Evolutionary conservation across 2,797 vertebrate species (phyloP).

Genomic region (Pitangus sulphuratus): DNA sequence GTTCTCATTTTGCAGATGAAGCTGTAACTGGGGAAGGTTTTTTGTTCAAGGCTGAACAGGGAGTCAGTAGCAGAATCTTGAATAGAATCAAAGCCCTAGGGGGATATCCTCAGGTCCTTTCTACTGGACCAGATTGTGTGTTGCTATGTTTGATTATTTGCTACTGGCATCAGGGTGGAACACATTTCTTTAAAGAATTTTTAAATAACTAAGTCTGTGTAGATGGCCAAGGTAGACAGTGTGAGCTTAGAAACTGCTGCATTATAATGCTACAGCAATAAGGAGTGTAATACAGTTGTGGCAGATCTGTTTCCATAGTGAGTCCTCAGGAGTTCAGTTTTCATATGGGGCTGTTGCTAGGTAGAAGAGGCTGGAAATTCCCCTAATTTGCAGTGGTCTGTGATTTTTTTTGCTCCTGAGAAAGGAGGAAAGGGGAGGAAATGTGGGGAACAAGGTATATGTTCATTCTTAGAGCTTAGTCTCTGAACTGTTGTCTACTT

Average conservation of each 20-base stretch:
- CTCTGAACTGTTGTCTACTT: not conserved
- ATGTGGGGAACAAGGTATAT: fast-evolving
- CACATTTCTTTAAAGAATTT: not conserved
- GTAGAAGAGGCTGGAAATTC: slow-evolving; percentile 6
- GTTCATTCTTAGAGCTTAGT: not conserved
- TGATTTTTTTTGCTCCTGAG: not conserved
- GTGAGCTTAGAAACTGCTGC: not conserved
- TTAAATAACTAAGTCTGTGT: not conserved
- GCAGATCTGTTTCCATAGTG: slow-evolving; percentile 33
- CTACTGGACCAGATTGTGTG: not conserved
- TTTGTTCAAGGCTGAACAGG: not conserved
- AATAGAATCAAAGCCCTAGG: not conserved
- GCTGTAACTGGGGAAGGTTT: not conserved
- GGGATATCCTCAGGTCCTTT: not conserved
- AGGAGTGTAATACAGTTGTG: not conserved
- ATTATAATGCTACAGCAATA: not conserved
- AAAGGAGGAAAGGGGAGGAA: not conserved
- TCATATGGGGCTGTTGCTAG: not conserved
- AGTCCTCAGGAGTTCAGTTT: not conserved
- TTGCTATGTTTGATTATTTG: not conserved
- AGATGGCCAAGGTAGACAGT: not conserved
- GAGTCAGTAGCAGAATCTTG: not conserved
- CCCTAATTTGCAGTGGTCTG: not conserved
- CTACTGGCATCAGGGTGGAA: not conserved
- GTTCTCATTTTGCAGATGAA: not conserved